Evolutionary conservation across 2,797 vertebrate genomes (phyloP).

Genomic region (Tragopan temminckii): DNA sequence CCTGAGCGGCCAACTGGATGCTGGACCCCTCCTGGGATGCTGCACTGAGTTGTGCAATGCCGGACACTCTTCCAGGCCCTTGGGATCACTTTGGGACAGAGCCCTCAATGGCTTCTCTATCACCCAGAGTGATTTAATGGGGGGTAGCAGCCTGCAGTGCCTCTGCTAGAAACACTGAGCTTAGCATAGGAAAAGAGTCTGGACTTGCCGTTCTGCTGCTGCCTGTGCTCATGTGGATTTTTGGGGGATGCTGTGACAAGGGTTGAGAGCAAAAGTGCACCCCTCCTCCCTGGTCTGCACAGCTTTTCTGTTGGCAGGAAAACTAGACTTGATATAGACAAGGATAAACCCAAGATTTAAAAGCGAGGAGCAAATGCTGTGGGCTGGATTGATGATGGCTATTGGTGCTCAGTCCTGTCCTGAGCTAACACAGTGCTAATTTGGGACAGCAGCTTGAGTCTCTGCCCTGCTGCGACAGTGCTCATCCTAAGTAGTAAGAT

Average conservation of each 20-base stretch:
- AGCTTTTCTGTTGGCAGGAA: background rate
- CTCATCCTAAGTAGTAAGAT: background rate
- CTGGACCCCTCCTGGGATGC: background rate
- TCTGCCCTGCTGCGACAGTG: background rate
- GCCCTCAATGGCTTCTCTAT: background rate
- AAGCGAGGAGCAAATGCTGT: background rate
- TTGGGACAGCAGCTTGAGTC: background rate
- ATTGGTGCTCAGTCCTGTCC: background rate
- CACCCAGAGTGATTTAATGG: background rate
- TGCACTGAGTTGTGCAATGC: background rate
- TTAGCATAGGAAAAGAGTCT: background rate
- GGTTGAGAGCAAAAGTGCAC: background rate
- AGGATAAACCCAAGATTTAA: background rate
- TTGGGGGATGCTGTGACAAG: background rate
- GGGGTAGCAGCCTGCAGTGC: background rate
- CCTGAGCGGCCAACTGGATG: background rate
- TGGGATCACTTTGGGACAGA: background rate
- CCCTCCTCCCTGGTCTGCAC: too few species aligned
- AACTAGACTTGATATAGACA: fast-evolving
- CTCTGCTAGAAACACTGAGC: background rate
- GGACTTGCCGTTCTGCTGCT: background rate
- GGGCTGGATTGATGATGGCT: background rate
- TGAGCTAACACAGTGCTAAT: background rate
- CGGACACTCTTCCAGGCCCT: background rate
- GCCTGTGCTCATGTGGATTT: too few species aligned